phyloP scores from a whole-genome alignment of 2,888 invertebrate genomes.

The Platycheirus albimanus region DNA sequence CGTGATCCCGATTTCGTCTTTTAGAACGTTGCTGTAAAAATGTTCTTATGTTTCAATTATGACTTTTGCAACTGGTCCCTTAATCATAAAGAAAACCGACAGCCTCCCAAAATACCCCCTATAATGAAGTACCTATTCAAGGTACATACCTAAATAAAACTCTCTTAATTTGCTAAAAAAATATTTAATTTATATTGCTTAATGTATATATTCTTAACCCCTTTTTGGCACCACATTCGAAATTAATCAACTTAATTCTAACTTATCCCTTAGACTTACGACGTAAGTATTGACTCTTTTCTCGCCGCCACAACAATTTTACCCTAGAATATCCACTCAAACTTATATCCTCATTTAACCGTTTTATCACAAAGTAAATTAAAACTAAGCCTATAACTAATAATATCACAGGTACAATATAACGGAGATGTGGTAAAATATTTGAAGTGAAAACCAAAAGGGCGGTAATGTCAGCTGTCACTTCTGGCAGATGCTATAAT shows the following conservation, averaged over 20 bases:
- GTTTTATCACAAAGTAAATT: constrained; percentile 41
- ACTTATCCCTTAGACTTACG: constrained; percentile 3
- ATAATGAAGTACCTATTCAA: too few species aligned
- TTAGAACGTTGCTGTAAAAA: too few species aligned
- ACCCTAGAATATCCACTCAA: constrained; percentile 60
- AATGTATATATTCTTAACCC: background rate
- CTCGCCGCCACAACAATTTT: constrained; percentile 44
- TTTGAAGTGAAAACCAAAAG: constrained; percentile 84
- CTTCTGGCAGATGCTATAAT: constrained; percentile 85
- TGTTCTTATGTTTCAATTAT: too few species aligned
- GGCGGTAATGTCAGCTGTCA: constrained; percentile 83
- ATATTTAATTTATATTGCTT: constrained; percentile 1
- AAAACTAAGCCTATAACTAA: constrained; percentile 52
- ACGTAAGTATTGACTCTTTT: constrained; percentile 25
- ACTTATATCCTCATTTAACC: constrained; percentile 46
- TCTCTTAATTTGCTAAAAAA: too few species aligned
- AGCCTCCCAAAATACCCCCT: too few species aligned
- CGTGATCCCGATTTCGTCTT: too few species aligned
- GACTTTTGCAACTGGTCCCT: too few species aligned
- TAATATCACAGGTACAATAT: constrained; percentile 71
- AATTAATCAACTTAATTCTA: background rate
- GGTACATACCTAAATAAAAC: too few species aligned
- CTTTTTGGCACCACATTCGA: constrained; percentile 31
- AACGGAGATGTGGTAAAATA: constrained; percentile 84
- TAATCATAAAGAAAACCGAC: too few species aligned